Percentiles rank a stretch among this genome's conserved stretches.
phyloP scores from a whole-genome alignment of 2,113 vertebrate genomes.

The Entelurus aequoreus region DNA sequence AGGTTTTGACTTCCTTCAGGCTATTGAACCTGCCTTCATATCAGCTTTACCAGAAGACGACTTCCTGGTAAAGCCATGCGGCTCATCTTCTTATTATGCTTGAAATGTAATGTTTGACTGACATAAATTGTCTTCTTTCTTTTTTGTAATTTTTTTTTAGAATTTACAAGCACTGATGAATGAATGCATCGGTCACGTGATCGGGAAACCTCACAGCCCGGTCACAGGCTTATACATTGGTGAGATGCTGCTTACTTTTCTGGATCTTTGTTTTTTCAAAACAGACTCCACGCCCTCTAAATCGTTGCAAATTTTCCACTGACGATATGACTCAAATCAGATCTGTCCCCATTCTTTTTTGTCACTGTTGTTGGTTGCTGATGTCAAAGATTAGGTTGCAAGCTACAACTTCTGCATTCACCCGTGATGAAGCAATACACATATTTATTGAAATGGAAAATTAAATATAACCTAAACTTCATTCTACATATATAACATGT shows the following conservation, averaged over 20 bases:
- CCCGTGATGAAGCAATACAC: no score
- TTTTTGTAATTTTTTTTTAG: conserved; percentile 58
- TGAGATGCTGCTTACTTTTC: conserved; percentile 62
- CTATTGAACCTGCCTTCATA: conserved; percentile 96
- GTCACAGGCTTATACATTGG: conserved; percentile 91
- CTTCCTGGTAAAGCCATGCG: conserved; percentile 82
- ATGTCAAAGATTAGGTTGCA: no score
- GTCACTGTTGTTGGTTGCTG: no score
- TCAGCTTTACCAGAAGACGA: conserved; percentile 96
- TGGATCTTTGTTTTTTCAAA: conserved; percentile 6
- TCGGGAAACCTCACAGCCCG: conserved; percentile 97
- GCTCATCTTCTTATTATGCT: background rate
- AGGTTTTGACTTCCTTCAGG: conserved; percentile 98
- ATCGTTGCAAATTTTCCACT: background rate
- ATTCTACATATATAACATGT: no score
- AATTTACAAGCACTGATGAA: conserved; percentile 97
- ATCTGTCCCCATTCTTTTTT: no score
- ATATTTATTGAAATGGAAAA: no score
- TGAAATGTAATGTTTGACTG: background rate
- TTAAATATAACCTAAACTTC: no score
- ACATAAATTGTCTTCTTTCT: background rate
- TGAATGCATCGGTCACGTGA: conserved; percentile 98
- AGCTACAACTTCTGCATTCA: no score
- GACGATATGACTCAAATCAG: no score
- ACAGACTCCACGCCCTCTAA: background rate